Percentiles rank a stretch among this genome's conserved stretches.
Conservation (phyloP, 2,797 vertebrate genomes). For the Chiloscyllium punctatum region DNA sequence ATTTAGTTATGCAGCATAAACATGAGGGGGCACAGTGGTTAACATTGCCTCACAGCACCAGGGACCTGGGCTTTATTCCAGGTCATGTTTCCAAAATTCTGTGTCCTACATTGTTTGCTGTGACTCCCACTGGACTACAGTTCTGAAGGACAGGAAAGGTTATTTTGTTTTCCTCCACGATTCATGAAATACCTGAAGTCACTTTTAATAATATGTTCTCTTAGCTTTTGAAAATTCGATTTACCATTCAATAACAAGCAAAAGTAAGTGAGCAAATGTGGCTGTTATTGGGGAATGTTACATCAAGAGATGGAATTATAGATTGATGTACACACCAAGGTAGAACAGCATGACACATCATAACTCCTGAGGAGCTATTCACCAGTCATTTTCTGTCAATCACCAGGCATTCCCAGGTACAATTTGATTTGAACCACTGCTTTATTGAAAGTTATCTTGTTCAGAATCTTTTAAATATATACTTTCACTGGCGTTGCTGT, state of each 20-base stretch:
- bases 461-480: background rate
- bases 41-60: too few relatives aligned
- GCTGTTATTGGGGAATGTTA: background rate
- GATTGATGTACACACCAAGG: background rate
- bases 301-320: background rate
- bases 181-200: background rate
- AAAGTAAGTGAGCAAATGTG: background rate
- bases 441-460: background rate
- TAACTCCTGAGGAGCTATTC: background rate
- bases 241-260: background rate
- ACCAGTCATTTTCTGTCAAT: background rate
- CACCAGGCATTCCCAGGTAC: background rate
- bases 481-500: too few relatives aligned
- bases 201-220: background rate
- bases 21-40: too few relatives aligned
- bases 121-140: constrained; percentile 81
- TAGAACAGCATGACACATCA: background rate
- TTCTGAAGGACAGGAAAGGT: constrained; percentile 56
- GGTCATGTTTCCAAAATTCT: constrained; percentile 75
- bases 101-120: constrained; percentile 85
- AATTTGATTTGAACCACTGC: background rate
- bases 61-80: too few relatives aligned
- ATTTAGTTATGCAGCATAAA: background rate
- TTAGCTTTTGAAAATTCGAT: background rate
- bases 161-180: background rate